These are phyloP conservation scores for Cheirogaleus medius DNA, from an alignment of 2,113 vertebrate species.

Conservation along the genomic window DNA sequence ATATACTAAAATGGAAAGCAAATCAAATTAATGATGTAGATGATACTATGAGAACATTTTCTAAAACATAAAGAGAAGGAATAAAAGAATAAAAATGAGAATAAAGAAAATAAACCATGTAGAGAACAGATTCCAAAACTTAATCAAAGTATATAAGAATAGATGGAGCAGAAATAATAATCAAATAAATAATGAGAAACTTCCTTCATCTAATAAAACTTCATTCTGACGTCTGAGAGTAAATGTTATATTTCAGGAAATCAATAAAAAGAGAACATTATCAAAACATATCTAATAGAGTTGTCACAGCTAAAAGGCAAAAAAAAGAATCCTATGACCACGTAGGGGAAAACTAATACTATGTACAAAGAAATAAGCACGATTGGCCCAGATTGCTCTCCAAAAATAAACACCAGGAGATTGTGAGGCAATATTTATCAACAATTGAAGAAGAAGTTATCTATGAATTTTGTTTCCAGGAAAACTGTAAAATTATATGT, in stretches of 20 bases:
- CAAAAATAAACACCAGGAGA: not conserved
- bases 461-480: not conserved
- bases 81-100: slow-evolving; percentile 20
- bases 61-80: not conserved
- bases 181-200: not conserved
- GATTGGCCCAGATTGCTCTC: not conserved
- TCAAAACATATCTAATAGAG: not conserved
- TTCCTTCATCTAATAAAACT: slow-evolving; percentile 3
- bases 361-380: not conserved
- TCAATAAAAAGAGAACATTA: slow-evolving; percentile 27
- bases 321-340: not conserved
- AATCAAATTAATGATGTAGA: slow-evolving; percentile 18
- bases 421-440: not conserved
- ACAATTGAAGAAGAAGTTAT: not conserved
- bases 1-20: not conserved
- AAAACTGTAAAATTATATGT: not conserved
- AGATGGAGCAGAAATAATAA: not conserved
- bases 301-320: slow-evolving; percentile 15
- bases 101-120: not conserved
- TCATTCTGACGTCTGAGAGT: slow-evolving; percentile 2
- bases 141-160: not conserved
- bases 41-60: not conserved
- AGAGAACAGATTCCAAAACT: not conserved
- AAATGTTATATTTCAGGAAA: not conserved
- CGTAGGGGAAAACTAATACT: not conserved